phyloP scores from a whole-genome alignment of 2,797 vertebrate genomes.

The Cyclopterus lumpus region DNA sequence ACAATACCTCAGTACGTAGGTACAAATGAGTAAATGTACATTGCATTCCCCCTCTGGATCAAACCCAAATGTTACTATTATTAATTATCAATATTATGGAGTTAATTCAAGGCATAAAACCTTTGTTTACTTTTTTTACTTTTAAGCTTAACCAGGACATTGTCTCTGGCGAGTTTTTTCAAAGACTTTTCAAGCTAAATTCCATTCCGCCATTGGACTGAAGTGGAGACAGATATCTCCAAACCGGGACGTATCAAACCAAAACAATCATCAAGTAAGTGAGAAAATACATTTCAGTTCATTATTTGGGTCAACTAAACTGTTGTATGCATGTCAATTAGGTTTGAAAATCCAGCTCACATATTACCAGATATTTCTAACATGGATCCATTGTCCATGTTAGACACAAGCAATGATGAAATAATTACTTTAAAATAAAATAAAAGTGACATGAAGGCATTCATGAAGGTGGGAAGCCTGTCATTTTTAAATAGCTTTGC shows the following conservation, averaged over 20 bases:
- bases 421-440: slow-evolving; percentile 1
- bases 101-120: neutral
- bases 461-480: slow-evolving; percentile 4
- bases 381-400: neutral
- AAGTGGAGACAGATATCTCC: neutral
- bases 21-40: too few species aligned
- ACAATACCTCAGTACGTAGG: too few species aligned
- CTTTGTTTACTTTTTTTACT: neutral
- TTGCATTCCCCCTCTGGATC: neutral
- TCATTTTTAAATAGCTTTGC: slow-evolving; percentile 50
- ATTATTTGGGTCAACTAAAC: neutral
- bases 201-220: neutral
- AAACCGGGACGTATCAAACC: neutral
- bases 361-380: neutral
- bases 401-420: slow-evolving; percentile 10
- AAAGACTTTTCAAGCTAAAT: neutral
- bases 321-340: neutral
- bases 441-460: slow-evolving; percentile 4
- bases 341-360: neutral
- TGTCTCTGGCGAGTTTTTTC: neutral
- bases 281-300: neutral
- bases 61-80: too few species aligned
- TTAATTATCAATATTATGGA: too few species aligned
- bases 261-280: neutral
- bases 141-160: neutral